Percentiles rank a stretch among this genome's conserved stretches.
phyloP scores from a whole-genome alignment of 2,888 invertebrate species.

The Cephonodes hylas region DNA sequence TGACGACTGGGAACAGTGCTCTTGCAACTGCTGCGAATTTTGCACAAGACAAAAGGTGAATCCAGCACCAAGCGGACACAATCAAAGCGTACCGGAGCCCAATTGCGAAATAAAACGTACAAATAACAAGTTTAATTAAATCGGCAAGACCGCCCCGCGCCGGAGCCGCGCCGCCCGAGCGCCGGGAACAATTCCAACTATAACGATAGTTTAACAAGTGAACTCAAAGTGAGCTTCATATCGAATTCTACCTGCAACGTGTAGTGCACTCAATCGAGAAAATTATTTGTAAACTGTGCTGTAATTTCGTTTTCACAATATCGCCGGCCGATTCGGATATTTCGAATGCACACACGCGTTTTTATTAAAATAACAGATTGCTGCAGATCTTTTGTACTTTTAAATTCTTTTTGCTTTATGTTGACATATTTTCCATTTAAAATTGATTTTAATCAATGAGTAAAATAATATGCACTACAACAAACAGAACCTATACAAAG shows the following conservation, averaged over 20 bases:
- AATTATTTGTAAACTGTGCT: slow-evolving; percentile 45
- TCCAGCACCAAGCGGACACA: slow-evolving; percentile 53
- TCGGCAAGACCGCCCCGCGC: slow-evolving; percentile 61
- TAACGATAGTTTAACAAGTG: slow-evolving; percentile 75
- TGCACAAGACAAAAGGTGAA: slow-evolving; percentile 47
- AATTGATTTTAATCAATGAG: neutral
- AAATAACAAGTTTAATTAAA: slow-evolving; percentile 81
- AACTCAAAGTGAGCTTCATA: slow-evolving; percentile 69
- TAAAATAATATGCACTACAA: neutral
- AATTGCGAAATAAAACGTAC: slow-evolving; percentile 77
- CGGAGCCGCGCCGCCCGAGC: slow-evolving; percentile 25
- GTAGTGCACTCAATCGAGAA: slow-evolving; percentile 53
- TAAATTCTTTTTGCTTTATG: too few relatives aligned
- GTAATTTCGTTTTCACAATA: slow-evolving; percentile 34
- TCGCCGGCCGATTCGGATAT: neutral
- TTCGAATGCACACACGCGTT: neutral
- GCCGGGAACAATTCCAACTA: slow-evolving; percentile 65
- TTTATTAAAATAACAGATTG: neutral
- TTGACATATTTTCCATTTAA: neutral
- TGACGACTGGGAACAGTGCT: too few relatives aligned
- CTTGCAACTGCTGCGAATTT: neutral
- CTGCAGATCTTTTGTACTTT: neutral
- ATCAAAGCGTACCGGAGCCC: slow-evolving; percentile 67
- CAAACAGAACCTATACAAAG: neutral
- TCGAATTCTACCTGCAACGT: slow-evolving; percentile 57